A percentile compares a stretch with the other conserved stretches of the same genome.
Conservation (phyloP, 2,888 invertebrate species). For the Pogonocherus hispidulus region DNA sequence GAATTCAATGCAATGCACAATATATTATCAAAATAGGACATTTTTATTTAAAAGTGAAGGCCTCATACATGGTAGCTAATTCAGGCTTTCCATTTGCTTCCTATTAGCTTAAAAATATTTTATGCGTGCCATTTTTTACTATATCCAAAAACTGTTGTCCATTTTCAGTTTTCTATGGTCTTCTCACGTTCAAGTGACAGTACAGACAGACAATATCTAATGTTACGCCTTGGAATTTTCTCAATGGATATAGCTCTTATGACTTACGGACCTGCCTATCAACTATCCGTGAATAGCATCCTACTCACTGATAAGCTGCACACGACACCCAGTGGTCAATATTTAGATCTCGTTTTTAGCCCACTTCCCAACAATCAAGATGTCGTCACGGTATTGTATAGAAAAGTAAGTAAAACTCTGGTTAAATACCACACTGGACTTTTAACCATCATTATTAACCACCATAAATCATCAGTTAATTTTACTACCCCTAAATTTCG, state of each 20-base stretch:
- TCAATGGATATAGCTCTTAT: constrained; percentile 83
- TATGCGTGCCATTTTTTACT: no score
- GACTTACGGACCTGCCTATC: constrained; percentile 84
- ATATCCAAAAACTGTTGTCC: no score
- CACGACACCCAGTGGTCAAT: constrained; percentile 80
- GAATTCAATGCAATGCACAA: no score
- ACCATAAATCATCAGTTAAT: no score
- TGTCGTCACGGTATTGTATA: constrained; percentile 80
- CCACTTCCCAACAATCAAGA: constrained; percentile 72
- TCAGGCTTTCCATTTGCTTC: no score
- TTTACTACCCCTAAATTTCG: no score
- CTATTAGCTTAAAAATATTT: no score
- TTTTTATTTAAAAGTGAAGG: no score
- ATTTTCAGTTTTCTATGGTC: constrained; percentile 75
- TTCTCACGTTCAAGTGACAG: constrained; percentile 76
- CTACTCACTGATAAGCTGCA: constrained; percentile 84
- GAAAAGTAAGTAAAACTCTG: constrained; percentile 76
- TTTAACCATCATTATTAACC: no score
- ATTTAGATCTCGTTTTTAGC: constrained; percentile 81
- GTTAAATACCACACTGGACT: neutral
- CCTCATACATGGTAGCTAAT: no score
- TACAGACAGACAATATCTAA: constrained; percentile 80
- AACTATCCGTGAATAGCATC: constrained; percentile 77
- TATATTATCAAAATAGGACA: no score
- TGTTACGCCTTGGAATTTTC: constrained; percentile 78